Evolutionary conservation across 2,888 invertebrate species (phyloP).

Genomic region (Oscheius sp.): DNA sequence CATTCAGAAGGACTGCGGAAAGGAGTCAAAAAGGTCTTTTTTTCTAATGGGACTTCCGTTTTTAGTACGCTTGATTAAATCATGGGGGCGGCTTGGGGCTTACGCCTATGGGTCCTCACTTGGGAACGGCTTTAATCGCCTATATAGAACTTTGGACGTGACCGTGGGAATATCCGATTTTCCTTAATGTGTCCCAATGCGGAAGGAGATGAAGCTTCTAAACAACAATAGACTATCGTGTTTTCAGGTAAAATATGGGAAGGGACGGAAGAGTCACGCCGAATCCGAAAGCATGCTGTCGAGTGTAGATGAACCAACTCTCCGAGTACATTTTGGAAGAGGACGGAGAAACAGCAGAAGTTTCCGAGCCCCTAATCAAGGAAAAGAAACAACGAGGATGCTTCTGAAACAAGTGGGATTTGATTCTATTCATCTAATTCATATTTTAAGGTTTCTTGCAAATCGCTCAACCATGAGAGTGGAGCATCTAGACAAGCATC

Average conservation of each 20-base stretch:
- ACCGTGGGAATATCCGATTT: constrained; percentile 11
- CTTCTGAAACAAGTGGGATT: constrained; percentile 57
- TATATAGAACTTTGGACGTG: constrained; percentile 15
- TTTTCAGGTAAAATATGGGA: constrained; percentile 33
- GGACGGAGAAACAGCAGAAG: constrained; percentile 46
- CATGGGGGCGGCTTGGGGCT: constrained; percentile 19
- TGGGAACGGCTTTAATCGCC: constrained; percentile 8
- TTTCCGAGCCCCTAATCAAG: constrained; percentile 33
- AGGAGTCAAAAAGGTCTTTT: constrained; percentile 68
- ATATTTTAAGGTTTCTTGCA: constrained; percentile 43
- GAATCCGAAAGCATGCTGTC: constrained; percentile 61
- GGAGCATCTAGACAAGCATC: constrained; percentile 24
- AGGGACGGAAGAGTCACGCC: constrained; percentile 14
- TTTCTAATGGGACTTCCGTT: constrained; percentile 28
- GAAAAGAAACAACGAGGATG: constrained; percentile 50
- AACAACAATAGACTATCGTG: not conserved
- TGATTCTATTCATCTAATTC: not conserved
- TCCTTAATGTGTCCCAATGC: constrained; percentile 1
- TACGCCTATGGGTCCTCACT: not conserved
- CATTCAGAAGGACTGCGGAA: constrained; percentile 63
- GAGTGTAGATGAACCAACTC: constrained; percentile 61
- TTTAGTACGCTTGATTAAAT: constrained; percentile 33
- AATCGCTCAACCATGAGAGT: constrained; percentile 45
- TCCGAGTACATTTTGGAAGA: constrained; percentile 69
- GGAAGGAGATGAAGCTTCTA: not conserved